Conservation (phyloP, 2,113 vertebrate genomes). For the Cebus imitator region DNA sequence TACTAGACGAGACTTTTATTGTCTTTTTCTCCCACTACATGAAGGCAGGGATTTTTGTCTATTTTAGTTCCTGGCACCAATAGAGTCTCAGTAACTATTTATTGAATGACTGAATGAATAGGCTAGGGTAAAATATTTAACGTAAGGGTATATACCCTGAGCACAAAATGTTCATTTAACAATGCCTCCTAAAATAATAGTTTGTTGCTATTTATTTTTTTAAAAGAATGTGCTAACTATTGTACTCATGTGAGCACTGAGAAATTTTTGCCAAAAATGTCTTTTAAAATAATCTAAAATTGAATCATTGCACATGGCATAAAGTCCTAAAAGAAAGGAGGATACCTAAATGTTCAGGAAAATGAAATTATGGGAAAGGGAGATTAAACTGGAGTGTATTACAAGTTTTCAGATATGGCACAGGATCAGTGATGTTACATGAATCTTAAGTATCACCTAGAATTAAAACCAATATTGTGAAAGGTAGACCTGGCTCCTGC, state of each 20-base stretch:
- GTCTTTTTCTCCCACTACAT: background rate
- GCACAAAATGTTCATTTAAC: background rate
- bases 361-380: background rate
- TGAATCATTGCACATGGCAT: background rate
- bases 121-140: background rate
- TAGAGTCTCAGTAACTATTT: background rate
- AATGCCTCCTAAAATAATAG: background rate
- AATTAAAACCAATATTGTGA: background rate
- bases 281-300: constrained; percentile 32
- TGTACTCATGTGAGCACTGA: background rate
- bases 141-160: background rate
- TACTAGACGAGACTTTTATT: background rate
- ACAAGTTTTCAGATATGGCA: background rate
- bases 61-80: background rate
- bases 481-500: background rate
- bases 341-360: background rate
- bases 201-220: background rate
- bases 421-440: background rate
- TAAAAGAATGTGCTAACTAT: background rate
- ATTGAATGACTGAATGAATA: background rate
- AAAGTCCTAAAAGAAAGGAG: background rate
- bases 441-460: background rate
- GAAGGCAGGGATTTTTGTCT: background rate
- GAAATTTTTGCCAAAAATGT: background rate
- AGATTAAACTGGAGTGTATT: background rate